Percentiles rank a stretch among this genome's conserved stretches.
These are phyloP conservation scores for Perithous albicinctus DNA, from an alignment of 2,888 invertebrate genomes.

Conservation along the genomic window DNA sequence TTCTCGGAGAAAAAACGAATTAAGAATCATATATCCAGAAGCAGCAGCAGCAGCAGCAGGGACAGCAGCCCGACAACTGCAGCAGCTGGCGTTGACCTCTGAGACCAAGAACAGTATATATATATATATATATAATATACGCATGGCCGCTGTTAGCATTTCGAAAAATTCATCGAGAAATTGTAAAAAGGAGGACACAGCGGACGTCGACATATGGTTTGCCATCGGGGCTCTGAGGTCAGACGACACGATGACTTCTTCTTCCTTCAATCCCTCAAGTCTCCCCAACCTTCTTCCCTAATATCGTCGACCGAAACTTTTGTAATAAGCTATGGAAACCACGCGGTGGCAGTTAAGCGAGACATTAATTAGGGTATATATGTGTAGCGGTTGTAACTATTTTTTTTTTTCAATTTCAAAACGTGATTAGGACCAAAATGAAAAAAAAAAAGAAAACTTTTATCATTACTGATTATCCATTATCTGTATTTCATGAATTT, in stretches of 20 bases:
- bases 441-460: too few relatives aligned
- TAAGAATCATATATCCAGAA: conserved; percentile 56
- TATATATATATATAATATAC: too few relatives aligned
- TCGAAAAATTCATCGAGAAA: conserved; percentile 49
- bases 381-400: too few relatives aligned
- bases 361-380: conserved; percentile 24
- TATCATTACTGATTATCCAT: too few relatives aligned
- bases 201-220: conserved; percentile 65
- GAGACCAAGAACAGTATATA: conserved; percentile 50
- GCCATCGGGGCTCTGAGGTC: conserved; percentile 64
- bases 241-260: conserved; percentile 56
- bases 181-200: conserved; percentile 25
- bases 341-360: conserved; percentile 12
- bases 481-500: too few relatives aligned
- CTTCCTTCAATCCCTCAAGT: conserved; percentile 20
- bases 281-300: neutral
- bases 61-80: conserved; percentile 78
- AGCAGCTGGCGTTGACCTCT: conserved; percentile 79
- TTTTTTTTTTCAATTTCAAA: too few relatives aligned
- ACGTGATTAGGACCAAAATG: too few relatives aligned
- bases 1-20: conserved; percentile 55
- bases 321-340: conserved; percentile 19
- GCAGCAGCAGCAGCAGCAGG: conserved; percentile 53
- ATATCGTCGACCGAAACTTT: neutral
- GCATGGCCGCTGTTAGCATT: conserved; percentile 51